These are phyloP conservation scores for Nomada flava DNA, from an alignment of 2,888 invertebrate genomes.

Conservation along the genomic window DNA sequence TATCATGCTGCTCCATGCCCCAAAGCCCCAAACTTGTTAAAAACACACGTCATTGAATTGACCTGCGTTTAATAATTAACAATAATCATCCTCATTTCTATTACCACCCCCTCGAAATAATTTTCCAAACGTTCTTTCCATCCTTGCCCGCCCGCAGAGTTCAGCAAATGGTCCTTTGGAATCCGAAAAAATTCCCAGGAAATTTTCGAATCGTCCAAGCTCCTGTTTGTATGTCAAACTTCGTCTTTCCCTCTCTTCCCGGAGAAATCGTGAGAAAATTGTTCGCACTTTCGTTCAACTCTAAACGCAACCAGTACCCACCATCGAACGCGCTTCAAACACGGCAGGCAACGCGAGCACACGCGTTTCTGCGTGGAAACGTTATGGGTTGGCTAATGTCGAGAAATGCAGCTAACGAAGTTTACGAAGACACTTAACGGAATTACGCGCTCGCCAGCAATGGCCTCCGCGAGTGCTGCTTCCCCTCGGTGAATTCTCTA, in stretches of 20 bases:
- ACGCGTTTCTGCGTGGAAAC: conserved; percentile 51
- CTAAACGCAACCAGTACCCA: neutral
- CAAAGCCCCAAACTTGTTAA: neutral
- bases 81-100: neutral
- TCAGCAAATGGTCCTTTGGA: too few species aligned
- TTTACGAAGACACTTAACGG: conserved; percentile 81
- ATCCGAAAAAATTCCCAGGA: too few species aligned
- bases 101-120: neutral
- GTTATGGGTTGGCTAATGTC: conserved; percentile 73
- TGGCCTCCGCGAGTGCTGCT: conserved; percentile 57
- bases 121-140: neutral
- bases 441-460: conserved; percentile 75
- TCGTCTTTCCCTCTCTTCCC: neutral
- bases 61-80: too few species aligned
- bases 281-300: conserved; percentile 9
- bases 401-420: conserved; percentile 80
- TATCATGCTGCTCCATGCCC: conserved; percentile 1
- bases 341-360: neutral
- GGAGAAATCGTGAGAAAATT: neutral
- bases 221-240: too few species aligned
- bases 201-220: too few species aligned
- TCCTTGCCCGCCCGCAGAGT: neutral
- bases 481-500: conserved; percentile 21
- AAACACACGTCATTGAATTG: neutral
- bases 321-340: conserved; percentile 14